These are phyloP conservation scores for Synanthedon vespiformis DNA, from an alignment of 2,888 invertebrate genomes.

Conservation along the genomic window DNA sequence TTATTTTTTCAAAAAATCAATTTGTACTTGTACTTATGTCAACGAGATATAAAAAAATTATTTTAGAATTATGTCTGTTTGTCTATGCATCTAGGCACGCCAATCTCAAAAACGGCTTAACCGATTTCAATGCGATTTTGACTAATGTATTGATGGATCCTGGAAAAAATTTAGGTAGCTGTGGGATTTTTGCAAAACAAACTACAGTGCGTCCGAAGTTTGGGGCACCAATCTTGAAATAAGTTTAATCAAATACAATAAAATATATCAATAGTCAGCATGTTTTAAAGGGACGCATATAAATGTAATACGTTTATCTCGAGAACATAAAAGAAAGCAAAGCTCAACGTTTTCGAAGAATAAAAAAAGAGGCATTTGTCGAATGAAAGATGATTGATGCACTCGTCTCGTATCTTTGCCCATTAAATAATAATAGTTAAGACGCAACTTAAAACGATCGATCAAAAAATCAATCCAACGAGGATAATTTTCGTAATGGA, in stretches of 20 bases:
- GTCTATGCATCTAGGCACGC: too few relatives aligned
- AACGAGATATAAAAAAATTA: too few relatives aligned
- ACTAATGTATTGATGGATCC: too few relatives aligned
- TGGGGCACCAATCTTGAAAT: not conserved
- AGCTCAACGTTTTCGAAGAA: constrained; percentile 28
- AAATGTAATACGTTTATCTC: constrained; percentile 23
- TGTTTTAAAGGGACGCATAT: not conserved
- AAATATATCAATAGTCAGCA: not conserved
- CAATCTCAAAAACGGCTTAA: too few relatives aligned
- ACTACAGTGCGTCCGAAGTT: too few relatives aligned
- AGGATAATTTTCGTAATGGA: constrained; percentile 54
- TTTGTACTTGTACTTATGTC: too few relatives aligned
- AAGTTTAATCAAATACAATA: not conserved
- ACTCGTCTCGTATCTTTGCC: constrained; percentile 45
- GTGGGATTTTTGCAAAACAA: too few relatives aligned
- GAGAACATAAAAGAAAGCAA: constrained; percentile 30
- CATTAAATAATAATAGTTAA: constrained; percentile 68
- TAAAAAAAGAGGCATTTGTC: constrained; percentile 48
- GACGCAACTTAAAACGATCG: constrained; percentile 48
- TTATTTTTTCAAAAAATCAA: too few relatives aligned
- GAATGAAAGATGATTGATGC: constrained; percentile 59
- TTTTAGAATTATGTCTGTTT: too few relatives aligned
- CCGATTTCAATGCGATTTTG: too few relatives aligned
- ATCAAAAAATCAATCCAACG: constrained; percentile 63
- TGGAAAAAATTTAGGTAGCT: too few relatives aligned